Evolutionary conservation across 2,797 vertebrate species (phyloP), one percentile per base, ranked within the genome.

Genomic region (Poeciliopsis presidionis): DNA sequence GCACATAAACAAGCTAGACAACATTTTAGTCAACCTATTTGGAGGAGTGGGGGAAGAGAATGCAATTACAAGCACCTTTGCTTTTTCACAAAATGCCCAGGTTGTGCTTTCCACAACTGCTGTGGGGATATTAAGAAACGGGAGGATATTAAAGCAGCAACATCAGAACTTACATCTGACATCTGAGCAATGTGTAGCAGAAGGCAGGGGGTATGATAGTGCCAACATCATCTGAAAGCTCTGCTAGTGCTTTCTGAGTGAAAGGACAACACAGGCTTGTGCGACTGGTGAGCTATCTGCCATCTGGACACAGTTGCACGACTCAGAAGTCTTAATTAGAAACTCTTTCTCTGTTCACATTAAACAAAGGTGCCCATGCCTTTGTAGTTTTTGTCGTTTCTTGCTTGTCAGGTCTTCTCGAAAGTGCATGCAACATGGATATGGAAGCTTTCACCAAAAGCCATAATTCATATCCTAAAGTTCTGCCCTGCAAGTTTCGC

Each of bases 261-360:
- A 90, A 90, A 91, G 43, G 41, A 92, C 83, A 92, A 92, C 89
- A 90, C 81, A 86, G 84, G 70, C 79, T 84, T 87, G 57, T 81
- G 82, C 51, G 65, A 82, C 81, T 87, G 80, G 61, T 86, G 76
- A 92, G 85, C 87, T 85, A 65, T 88, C 83, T 83, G 85, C 93
- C 92, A 94, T 94, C 93, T 94, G 92, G 90, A 83, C 88, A 70
- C 80, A 78, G 83, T 59, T 85, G 81, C 91, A 86, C 72, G 81
- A 85, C 86, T 88, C 76, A 85, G 86, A 87, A 81, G 76, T 86
- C 83, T 81, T 92, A 90, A 91, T 85, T 91, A 85, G 81, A 85
- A 72, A 49, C 84, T 81, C 76, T 69, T 36, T 22, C 36, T 33
- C 77, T 53, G 49, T 81, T 85, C 81, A 75, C 71, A 87, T 85